phyloP scores from a whole-genome alignment of 2,888 invertebrate species.

The Oscheius onirici region DNA sequence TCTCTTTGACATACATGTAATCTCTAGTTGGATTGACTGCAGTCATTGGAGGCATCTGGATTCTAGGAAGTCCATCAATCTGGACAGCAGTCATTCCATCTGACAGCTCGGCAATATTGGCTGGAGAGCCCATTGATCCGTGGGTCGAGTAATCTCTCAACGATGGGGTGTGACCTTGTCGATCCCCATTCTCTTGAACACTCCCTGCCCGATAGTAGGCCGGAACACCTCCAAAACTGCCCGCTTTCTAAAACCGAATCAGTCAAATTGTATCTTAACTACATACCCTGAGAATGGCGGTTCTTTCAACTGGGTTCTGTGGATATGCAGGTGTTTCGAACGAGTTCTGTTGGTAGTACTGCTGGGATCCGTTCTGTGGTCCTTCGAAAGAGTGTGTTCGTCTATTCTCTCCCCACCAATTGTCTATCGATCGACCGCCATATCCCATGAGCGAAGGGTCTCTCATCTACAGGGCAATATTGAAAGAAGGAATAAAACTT shows the following conservation, averaged over 20 bases:
- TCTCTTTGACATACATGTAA: not conserved
- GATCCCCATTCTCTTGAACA: not conserved
- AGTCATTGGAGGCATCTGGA: slow-evolving; percentile 7
- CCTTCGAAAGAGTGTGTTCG: slow-evolving; percentile 25
- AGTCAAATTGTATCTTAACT: not conserved
- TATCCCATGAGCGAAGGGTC: not conserved
- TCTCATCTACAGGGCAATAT: not conserved
- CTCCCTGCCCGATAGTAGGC: slow-evolving; percentile 30
- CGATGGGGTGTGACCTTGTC: not conserved
- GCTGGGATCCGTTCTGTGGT: not conserved
- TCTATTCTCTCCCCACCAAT: not conserved
- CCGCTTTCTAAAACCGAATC: slow-evolving; percentile 50
- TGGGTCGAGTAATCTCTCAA: slow-evolving; percentile 10
- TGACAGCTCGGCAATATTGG: slow-evolving; percentile 5
- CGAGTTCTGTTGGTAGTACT: not conserved
- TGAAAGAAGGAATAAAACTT: not conserved
- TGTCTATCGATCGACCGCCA: slow-evolving; percentile 8
- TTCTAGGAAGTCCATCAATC: not conserved
- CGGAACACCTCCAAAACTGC: slow-evolving; percentile 47
- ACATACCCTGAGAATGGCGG: slow-evolving; percentile 22
- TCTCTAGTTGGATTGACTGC: not conserved
- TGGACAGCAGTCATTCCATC: slow-evolving; percentile 16
- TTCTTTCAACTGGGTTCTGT: slow-evolving; percentile 10
- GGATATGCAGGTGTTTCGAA: slow-evolving; percentile 2
- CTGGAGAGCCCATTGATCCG: slow-evolving; percentile 13